Percentiles rank a stretch among this genome's conserved stretches.
Evolutionary conservation across 2,888 invertebrate species (phyloP).

Genomic region (Pheosia gnoma): DNA sequence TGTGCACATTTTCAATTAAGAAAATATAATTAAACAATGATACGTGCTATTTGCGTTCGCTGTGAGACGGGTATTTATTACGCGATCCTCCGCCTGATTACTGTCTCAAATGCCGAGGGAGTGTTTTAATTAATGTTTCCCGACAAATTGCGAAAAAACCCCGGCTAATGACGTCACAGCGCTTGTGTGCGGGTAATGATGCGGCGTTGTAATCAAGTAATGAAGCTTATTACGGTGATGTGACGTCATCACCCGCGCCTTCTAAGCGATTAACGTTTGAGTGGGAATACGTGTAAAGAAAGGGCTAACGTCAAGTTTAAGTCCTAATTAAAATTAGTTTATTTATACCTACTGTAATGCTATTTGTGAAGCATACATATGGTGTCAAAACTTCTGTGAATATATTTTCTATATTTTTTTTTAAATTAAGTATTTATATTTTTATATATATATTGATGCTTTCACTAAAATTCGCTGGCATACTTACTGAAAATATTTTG

Average conservation of each 20-base stretch:
- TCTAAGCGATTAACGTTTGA: constrained; percentile 65
- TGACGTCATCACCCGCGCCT: constrained; percentile 56
- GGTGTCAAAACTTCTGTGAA: too few species aligned
- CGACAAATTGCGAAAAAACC: constrained; percentile 72
- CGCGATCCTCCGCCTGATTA: constrained; percentile 34
- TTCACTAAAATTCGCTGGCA: neutral
- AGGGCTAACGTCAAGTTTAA: constrained; percentile 29
- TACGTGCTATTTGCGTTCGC: constrained; percentile 25
- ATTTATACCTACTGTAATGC: neutral
- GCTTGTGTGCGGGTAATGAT: constrained; percentile 37
- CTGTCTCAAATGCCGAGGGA: constrained; percentile 67
- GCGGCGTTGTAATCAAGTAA: constrained; percentile 49
- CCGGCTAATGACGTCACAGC: constrained; percentile 58
- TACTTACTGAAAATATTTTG: neutral
- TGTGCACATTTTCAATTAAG: neutral
- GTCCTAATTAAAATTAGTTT: constrained; percentile 24
- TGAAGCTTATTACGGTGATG: constrained; percentile 68
- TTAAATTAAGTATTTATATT: too few species aligned
- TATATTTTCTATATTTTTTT: too few species aligned
- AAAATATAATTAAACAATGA: constrained; percentile 24
- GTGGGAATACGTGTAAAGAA: constrained; percentile 72
- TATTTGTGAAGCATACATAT: neutral
- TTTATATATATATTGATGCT: too few species aligned
- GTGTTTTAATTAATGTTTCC: constrained; percentile 74
- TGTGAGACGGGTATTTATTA: constrained; percentile 32